A percentile compares a stretch with the other conserved stretches of the same genome.
phyloP scores from a whole-genome alignment of 2,797 vertebrate genomes.

The Uromys caudimaculatus region DNA sequence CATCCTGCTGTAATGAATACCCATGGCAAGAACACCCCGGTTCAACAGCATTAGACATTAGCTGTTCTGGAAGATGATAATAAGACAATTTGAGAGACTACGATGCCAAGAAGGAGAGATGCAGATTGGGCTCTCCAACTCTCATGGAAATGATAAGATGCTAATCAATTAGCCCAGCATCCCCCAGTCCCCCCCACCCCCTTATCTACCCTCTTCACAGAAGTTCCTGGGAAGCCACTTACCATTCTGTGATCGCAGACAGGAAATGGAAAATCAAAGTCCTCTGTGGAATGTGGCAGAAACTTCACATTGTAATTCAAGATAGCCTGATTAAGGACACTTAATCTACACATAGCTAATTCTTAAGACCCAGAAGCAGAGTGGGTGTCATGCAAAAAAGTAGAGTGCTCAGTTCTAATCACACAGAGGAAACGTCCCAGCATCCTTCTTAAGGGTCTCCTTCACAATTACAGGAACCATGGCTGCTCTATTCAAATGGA shows the following conservation, averaged over 20 bases:
- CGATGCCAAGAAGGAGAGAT: constrained; percentile 53
- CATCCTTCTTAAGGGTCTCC: not conserved
- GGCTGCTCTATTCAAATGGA: not conserved
- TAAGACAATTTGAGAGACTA: constrained; percentile 74
- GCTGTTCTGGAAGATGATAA: constrained; percentile 72
- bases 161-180: constrained; percentile 74
- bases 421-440: constrained; percentile 47
- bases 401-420: constrained; percentile 38
- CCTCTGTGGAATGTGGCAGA: constrained; percentile 60
- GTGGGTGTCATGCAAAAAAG: constrained; percentile 27
- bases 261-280: constrained; percentile 75
- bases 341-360: constrained; percentile 74
- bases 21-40: constrained; percentile 62
- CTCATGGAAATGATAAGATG: constrained; percentile 71
- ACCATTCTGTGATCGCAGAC: constrained; percentile 35
- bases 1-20: constrained; percentile 76
- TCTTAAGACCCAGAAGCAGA: constrained; percentile 34
- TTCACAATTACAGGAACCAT: constrained; percentile 14
- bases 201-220: constrained; percentile 53
- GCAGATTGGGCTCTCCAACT: constrained; percentile 54
- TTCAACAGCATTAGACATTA: constrained; percentile 67
- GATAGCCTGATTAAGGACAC: constrained; percentile 77
- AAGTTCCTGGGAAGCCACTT: constrained; percentile 73
- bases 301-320: constrained; percentile 65
- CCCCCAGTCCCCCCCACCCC: not conserved